Percentiles rank a stretch among this genome's conserved stretches.
These are phyloP conservation scores for Bombus superbus DNA, from an alignment of 1,140 invertebrate species.

Conservation along the genomic window DNA sequence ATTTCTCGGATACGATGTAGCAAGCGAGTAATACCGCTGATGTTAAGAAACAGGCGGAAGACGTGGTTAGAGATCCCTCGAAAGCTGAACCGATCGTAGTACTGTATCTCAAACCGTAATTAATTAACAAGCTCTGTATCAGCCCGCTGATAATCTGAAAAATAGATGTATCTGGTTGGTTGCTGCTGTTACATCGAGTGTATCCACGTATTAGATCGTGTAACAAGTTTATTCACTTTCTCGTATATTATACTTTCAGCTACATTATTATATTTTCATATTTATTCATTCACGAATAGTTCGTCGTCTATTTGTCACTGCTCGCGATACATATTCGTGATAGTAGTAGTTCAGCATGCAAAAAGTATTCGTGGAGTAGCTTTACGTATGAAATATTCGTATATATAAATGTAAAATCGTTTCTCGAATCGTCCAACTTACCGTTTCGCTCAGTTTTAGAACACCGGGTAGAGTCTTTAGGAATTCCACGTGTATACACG, in stretches of 20 bases:
- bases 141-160: constrained; percentile 87
- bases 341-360: no score
- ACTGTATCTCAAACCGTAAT: constrained; percentile 88
- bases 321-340: no score
- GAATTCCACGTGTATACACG: constrained; percentile 90
- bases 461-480: constrained; percentile 87
- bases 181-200: neutral
- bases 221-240: no score
- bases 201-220: no score
- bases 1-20: constrained; percentile 90
- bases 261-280: no score
- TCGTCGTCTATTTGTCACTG: no score
- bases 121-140: constrained; percentile 89
- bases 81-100: constrained; percentile 88
- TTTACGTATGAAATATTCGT: neutral
- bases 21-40: constrained; percentile 88
- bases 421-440: constrained; percentile 77
- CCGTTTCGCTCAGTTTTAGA: constrained; percentile 89
- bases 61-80: constrained; percentile 89
- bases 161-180: constrained; percentile 46
- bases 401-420: neutral
- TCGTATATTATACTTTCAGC: no score
- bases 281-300: no score
- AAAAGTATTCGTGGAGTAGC: no score
- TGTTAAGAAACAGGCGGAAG: constrained; percentile 89